Conservation (phyloP, 2,888 invertebrate genomes). For the Nyleta sp. region DNA sequence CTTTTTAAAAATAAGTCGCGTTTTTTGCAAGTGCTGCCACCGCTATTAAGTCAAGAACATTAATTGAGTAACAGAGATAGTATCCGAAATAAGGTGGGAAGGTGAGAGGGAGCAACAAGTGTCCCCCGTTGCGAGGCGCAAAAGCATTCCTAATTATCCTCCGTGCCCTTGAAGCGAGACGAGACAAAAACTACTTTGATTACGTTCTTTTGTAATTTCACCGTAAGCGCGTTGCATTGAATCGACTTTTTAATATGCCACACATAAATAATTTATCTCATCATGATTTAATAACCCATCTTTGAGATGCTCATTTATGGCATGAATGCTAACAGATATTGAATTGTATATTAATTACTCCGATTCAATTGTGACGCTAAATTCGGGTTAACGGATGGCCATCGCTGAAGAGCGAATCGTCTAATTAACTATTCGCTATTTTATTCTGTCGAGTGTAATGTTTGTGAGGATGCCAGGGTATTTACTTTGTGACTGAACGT, state of each 20-base stretch:
- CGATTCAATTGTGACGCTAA: slow-evolving; percentile 49
- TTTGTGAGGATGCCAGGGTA: too few species aligned
- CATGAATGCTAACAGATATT: slow-evolving; percentile 53
- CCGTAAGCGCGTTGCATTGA: slow-evolving; percentile 73
- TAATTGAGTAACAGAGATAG: slow-evolving; percentile 64
- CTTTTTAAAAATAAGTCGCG: slow-evolving; percentile 35
- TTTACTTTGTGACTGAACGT: too few species aligned
- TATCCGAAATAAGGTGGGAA: slow-evolving; percentile 61
- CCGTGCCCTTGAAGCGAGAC: slow-evolving; percentile 77
- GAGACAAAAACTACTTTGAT: slow-evolving; percentile 81
- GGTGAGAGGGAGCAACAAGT: slow-evolving; percentile 77
- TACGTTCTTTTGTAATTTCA: slow-evolving; percentile 81
- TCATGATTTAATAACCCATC: slow-evolving; percentile 64
- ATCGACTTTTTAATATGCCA: slow-evolving; percentile 75
- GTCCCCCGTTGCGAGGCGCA: slow-evolving; percentile 80
- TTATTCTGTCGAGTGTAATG: too few species aligned
- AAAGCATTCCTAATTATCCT: slow-evolving; percentile 81
- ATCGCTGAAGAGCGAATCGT: slow-evolving; percentile 1
- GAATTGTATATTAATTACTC: slow-evolving; percentile 58
- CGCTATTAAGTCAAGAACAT: slow-evolving; percentile 67
- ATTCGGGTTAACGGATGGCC: slow-evolving; percentile 44
- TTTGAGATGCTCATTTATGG: slow-evolving; percentile 50
- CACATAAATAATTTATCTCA: slow-evolving; percentile 74
- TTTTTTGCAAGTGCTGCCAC: slow-evolving; percentile 58
- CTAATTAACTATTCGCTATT: too few species aligned